phyloP scores from a whole-genome alignment of 1,140 invertebrate species.

The Tetragnatha versicolor region DNA sequence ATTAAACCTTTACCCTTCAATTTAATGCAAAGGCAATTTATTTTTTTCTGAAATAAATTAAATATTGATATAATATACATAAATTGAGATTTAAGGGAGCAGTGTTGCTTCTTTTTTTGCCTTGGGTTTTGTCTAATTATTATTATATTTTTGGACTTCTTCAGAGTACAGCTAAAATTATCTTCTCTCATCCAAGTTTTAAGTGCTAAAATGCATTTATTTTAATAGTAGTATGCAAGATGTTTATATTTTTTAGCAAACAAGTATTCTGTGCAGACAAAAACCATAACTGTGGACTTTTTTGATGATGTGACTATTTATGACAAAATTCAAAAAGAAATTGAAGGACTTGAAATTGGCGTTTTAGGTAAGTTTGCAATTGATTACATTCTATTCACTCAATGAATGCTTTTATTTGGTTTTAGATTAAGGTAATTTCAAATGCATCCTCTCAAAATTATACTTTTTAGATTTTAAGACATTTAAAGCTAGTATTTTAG shows the following conservation, averaged over 20 bases:
- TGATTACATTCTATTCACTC: not conserved
- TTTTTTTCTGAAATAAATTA: too few species aligned
- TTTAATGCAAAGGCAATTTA: too few species aligned
- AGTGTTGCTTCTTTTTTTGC: too few species aligned
- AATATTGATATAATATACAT: too few species aligned
- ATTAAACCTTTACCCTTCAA: too few species aligned
- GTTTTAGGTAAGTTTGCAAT: constrained; percentile 69
- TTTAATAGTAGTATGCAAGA: not conserved
- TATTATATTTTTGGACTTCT: not conserved
- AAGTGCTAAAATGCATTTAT: not conserved
- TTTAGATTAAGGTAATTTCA: too few species aligned
- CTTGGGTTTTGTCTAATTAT: too few species aligned
- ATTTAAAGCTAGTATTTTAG: too few species aligned
- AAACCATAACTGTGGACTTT: constrained; percentile 86
- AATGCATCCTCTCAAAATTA: too few species aligned
- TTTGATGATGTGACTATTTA: constrained; percentile 77
- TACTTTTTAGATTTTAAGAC: too few species aligned
- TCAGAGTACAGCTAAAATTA: not conserved
- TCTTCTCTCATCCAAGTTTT: not conserved
- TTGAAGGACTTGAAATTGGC: constrained; percentile 83
- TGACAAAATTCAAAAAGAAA: constrained; percentile 75
- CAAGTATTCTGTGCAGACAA: constrained; percentile 79
- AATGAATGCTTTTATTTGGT: not conserved
- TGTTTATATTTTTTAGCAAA: constrained; percentile 67
- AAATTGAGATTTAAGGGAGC: too few species aligned